phyloP scores from a whole-genome alignment of 2,113 vertebrate genomes.

The Amphiprion percula region DNA sequence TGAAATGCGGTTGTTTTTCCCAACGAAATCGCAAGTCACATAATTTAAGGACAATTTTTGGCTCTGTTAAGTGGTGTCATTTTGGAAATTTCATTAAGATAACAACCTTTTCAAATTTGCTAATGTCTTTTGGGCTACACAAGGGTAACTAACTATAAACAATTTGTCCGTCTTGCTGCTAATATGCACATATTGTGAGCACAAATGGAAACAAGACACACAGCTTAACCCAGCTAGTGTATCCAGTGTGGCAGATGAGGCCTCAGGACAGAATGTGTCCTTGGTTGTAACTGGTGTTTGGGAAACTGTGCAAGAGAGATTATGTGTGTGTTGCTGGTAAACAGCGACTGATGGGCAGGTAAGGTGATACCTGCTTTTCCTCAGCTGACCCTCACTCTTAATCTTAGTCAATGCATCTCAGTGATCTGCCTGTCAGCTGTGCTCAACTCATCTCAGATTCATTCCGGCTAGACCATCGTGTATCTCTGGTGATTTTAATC shows the following conservation, averaged over 20 bases:
- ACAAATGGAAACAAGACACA: no score
- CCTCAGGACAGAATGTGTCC: constrained; percentile 64
- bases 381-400: constrained; percentile 17
- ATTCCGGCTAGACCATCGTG: neutral
- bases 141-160: neutral
- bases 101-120: no score
- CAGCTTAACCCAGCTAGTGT: no score
- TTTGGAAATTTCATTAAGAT: no score
- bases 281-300: constrained; percentile 10
- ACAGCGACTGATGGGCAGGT: constrained; percentile 59
- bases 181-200: no score
- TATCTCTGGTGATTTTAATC: constrained; percentile 28
- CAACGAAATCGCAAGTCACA: no score
- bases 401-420: constrained; percentile 27
- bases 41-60: no score
- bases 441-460: constrained; percentile 27
- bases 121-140: no score
- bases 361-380: constrained; percentile 62
- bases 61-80: no score
- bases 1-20: no score
- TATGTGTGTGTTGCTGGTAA: constrained; percentile 63
- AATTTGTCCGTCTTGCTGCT: neutral
- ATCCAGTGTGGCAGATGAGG: neutral
- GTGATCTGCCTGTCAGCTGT: constrained; percentile 1
- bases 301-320: neutral